Conservation (phyloP, 2,888 invertebrate genomes). For the Poecilus cupreus region DNA sequence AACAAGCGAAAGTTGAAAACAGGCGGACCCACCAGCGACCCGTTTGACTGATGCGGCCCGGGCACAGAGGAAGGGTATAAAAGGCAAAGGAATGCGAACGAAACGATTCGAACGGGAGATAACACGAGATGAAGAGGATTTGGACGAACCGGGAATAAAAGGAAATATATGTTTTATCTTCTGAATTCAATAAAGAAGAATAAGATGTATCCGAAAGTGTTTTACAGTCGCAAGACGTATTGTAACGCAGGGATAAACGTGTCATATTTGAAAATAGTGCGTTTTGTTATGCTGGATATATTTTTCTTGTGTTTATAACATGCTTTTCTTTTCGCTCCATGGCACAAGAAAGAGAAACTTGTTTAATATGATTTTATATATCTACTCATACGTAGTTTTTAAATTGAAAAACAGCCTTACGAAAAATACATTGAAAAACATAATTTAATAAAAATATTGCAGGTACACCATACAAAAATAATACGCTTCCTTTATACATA, state of each 20-base stretch:
- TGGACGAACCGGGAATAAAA: constrained; percentile 52
- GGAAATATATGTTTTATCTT: constrained; percentile 56
- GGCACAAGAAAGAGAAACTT: no score
- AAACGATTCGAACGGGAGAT: constrained; percentile 49
- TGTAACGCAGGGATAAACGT: constrained; percentile 46
- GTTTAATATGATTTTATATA: no score
- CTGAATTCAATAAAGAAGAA: constrained; percentile 57
- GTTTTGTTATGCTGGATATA: constrained; percentile 50
- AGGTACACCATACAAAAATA: no score
- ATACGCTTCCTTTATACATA: no score
- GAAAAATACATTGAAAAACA: no score
- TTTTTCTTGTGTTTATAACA: constrained; percentile 42
- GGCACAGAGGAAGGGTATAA: constrained; percentile 1
- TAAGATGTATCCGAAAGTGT: constrained; percentile 54
- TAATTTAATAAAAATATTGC: no score
- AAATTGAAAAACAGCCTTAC: no score
- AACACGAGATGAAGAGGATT: constrained; percentile 54
- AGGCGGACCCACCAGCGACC: not conserved
- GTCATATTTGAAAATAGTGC: constrained; percentile 51
- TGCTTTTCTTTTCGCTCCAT: not conserved
- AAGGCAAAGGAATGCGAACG: constrained; percentile 35
- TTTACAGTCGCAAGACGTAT: constrained; percentile 47
- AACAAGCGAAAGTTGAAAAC: constrained; percentile 12
- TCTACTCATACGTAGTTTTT: no score
- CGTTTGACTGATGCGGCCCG: constrained; percentile 25